Base-by-base conservation (phyloP, 2,888 invertebrate species). In the Phortica magna region DNA sequence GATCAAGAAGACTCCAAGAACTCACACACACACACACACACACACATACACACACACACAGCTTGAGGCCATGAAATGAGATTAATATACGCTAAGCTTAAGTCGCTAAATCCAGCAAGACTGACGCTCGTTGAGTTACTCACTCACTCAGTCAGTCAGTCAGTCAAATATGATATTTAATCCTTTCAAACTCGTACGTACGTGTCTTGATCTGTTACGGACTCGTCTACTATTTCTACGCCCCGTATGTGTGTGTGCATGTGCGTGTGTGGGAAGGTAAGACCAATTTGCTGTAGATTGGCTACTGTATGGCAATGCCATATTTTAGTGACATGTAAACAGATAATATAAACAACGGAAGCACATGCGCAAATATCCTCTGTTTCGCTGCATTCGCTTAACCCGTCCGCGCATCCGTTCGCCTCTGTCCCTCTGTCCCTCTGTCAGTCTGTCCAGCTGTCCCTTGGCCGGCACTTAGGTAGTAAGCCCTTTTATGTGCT, bases 261-360 rank as follows among this genome's bases (percentile, higher is more conserved):
- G 14, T 64, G 73, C 74, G 78, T 77, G 77, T 80, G 79, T 80
- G 81, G 84, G 88, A 83, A 88, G 89, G 89, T 89, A 88, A 82
- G 84, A 87, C 87, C 88, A 88, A 89, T 89, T 89, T 89, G 83
- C 74, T 74, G 79, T 81, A 88, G 83, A 84, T 85, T 84, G 83
- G 87, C 87, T 89, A 84, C 89, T 83, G 89, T 88, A 65, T 79
- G 78, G 78, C 79, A 72, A n/a, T n/a, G 77, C 72, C 73, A n/a
- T n/a, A n/a, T 76, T 74, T 57, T 59, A 70, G 12, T 53, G 61
- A 59, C 79, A 79, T 81, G 81, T 86, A 83, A 83, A 83, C 81
- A 87, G 83, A 84, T 79, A 84, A 82, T 86, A 79, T 86, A 87
- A 85, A 86, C 86, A 85, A 83, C 85, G 84, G 85, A 87, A 86